Base-by-base conservation (phyloP, 2,888 invertebrate genomes). In the Esperia sulphurella region DNA sequence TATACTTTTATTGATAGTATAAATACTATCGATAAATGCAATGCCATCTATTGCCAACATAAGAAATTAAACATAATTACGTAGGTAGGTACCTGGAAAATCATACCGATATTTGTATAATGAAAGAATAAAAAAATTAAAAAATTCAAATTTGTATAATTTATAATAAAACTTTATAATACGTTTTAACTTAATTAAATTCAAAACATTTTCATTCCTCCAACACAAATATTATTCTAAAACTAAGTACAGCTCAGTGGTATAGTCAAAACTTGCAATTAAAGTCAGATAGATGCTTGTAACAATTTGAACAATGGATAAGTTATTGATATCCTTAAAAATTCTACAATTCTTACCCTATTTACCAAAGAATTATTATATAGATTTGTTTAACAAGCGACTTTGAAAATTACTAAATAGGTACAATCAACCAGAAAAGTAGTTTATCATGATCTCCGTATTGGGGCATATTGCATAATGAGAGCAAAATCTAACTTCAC, bases 101-200 rank as follows among this genome's bases (percentile, higher is more conserved):
- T 21, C 21, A 21, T 2, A 21, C 5, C 21, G 3, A 21, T n/a
- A 21, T 21, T 3, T 2, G 21, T 21, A 21, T 5, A 2, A 2
- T 3, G 21, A 2, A 21, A 50, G 29, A 43, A 49, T 42, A 49
- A 49, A 58, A 46, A 61, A 48, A 54, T 51, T 61, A 14, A 55
- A 52, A 57, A 63, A 59, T 61, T 73, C 60, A 63, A 67, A 71
- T 69, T 67, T 70, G 72, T 80, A 80, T 81, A 80, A 74, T 81
- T 79, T 76, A 67, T 72, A 70, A 62, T 71, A 69, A 68, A 73
- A 64, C 63, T 59, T 59, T 69, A 61, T 64, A 60, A 61, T 63
- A 68, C 61, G 55, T 21, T 21, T 21, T 57, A 33, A 8, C 30
- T 46, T 40, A 31, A 12, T 33, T 21, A 21, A 37, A 21, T 44